Evolutionary conservation across 1,140 invertebrate species (phyloP).

Genomic region (Pogonomyrmex barbatus): DNA sequence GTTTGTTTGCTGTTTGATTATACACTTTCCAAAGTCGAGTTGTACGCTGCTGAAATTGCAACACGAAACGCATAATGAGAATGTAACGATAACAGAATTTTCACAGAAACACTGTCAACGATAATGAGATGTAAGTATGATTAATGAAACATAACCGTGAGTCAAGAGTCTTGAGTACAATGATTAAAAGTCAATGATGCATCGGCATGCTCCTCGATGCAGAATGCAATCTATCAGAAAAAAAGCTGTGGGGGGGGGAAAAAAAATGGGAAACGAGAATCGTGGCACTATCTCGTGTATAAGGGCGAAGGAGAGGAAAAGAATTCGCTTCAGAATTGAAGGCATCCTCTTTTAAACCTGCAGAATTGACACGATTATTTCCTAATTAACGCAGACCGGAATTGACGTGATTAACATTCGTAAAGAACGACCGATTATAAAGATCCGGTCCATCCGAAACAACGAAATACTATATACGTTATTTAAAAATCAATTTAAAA

Average conservation of each 20-base stretch:
- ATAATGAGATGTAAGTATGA: constrained; percentile 24
- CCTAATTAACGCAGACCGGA: constrained; percentile 74
- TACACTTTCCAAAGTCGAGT: not conserved
- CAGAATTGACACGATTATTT: constrained; percentile 73
- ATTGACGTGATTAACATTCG: constrained; percentile 73
- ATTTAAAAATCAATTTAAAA: not conserved
- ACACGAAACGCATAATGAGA: not conserved
- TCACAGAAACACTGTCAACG: not conserved
- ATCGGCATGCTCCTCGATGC: constrained; percentile 61
- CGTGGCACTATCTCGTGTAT: not conserved
- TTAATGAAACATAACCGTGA: not conserved
- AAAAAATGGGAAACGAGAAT: constrained; percentile 8
- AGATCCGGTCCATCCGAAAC: constrained; percentile 15
- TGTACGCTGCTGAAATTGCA: not conserved
- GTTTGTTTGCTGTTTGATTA: constrained; percentile 36
- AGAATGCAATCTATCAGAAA: constrained; percentile 68
- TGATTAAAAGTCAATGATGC: constrained; percentile 26
- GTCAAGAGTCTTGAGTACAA: not conserved
- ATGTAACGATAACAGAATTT: constrained; percentile 24
- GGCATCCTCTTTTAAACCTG: constrained; percentile 16
- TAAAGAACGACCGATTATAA: not conserved
- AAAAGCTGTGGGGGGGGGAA: constrained; percentile 62
- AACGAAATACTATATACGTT: not conserved
- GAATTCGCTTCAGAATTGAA: constrained; percentile 9
- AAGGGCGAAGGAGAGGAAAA: not conserved